phyloP scores from a whole-genome alignment of 2,888 invertebrate species.

The Phortica magna region DNA sequence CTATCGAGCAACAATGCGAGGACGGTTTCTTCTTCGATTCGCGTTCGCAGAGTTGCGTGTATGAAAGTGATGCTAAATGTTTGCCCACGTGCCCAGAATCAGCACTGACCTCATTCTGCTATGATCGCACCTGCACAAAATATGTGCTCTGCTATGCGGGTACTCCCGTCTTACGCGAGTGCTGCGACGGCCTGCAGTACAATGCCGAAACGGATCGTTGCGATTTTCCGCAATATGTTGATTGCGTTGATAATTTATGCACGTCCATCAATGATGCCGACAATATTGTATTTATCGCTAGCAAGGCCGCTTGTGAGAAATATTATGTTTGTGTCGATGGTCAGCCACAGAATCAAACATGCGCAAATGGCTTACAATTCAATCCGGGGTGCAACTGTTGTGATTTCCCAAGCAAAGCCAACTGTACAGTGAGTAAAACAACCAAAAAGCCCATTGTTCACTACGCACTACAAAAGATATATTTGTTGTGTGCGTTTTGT shows the following conservation, averaged over 20 bases:
- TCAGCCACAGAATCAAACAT: constrained; percentile 55
- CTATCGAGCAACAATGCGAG: constrained; percentile 58
- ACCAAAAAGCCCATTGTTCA: neutral
- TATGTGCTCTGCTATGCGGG: constrained; percentile 69
- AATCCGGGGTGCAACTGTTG: constrained; percentile 62
- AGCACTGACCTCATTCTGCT: constrained; percentile 61
- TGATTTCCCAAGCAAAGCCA: constrained; percentile 64
- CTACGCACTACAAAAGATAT: neutral
- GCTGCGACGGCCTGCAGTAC: constrained; percentile 70
- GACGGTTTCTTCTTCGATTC: constrained; percentile 59
- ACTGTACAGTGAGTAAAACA: constrained; percentile 63
- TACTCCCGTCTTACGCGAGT: constrained; percentile 62
- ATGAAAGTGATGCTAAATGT: constrained; percentile 55
- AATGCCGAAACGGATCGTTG: constrained; percentile 72
- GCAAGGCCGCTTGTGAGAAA: constrained; percentile 65
- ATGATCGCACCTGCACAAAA: constrained; percentile 73
- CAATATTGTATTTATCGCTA: constrained; percentile 64
- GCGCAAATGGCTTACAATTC: constrained; percentile 66
- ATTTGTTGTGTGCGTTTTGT: neutral
- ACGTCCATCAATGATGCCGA: constrained; percentile 61
- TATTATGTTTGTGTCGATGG: constrained; percentile 73
- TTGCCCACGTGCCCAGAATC: constrained; percentile 58
- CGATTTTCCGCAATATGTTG: constrained; percentile 72
- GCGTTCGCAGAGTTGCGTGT: constrained; percentile 61
- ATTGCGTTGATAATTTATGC: constrained; percentile 72